These are phyloP conservation scores for Malacosoma neustria DNA, from an alignment of 2,888 invertebrate genomes.

Conservation along the genomic window DNA sequence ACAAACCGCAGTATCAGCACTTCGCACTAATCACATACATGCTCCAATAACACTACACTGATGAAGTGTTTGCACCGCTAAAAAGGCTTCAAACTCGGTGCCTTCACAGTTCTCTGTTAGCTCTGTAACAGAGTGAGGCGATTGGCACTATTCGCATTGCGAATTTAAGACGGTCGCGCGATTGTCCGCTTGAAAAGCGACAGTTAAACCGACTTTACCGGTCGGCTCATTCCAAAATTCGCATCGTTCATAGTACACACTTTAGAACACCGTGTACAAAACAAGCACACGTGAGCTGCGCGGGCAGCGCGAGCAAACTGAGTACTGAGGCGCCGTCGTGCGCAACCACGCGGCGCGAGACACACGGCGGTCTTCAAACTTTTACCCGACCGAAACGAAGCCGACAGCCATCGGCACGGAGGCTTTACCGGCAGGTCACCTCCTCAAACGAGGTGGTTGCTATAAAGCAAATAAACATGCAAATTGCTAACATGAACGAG, in stretches of 20 bases:
- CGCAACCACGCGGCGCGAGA: constrained; percentile 49
- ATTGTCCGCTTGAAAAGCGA: constrained; percentile 51
- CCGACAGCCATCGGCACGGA: constrained; percentile 20
- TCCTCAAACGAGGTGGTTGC: constrained; percentile 44
- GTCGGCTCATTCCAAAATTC: constrained; percentile 61
- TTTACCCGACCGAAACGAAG: constrained; percentile 57
- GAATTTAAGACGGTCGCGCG: constrained; percentile 52
- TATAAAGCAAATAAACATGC: constrained; percentile 58
- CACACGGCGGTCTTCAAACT: constrained; percentile 60
- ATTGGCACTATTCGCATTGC: constrained; percentile 60
- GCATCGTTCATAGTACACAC: constrained; percentile 38
- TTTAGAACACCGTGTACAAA: constrained; percentile 21
- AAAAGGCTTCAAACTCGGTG: constrained; percentile 56
- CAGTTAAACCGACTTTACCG: constrained; percentile 61
- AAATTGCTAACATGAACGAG: constrained; percentile 56
- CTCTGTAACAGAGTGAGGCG: constrained; percentile 57
- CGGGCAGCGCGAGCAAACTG: constrained; percentile 68
- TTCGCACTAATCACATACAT: constrained; percentile 53
- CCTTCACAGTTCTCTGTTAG: constrained; percentile 63
- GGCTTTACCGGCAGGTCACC: constrained; percentile 17
- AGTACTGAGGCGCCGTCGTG: constrained; percentile 52
- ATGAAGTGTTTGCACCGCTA: constrained; percentile 49
- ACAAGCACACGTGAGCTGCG: constrained; percentile 62
- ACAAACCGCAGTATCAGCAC: constrained; percentile 51
- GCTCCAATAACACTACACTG: constrained; percentile 57